Conservation (phyloP, 64 coral and sea anemone genomes). For the Exaiptasia diaphana region DNA sequence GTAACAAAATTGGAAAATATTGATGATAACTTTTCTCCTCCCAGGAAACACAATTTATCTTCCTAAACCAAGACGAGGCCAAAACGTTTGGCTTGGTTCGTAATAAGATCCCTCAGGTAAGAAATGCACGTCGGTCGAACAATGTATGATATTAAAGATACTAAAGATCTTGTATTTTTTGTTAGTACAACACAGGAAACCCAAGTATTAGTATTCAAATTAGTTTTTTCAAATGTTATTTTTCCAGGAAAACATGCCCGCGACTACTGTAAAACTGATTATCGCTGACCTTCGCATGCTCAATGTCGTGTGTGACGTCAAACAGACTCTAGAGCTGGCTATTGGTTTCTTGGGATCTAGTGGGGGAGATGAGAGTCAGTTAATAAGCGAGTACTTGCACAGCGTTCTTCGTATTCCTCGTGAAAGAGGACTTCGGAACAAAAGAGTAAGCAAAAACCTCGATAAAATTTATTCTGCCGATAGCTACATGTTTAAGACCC, state of each 20-base stretch:
- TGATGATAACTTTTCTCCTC: not conserved
- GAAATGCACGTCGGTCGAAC: not conserved
- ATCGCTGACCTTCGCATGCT: slow-evolving; percentile 43
- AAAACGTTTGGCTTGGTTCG: not conserved
- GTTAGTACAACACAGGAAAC: too few relatives aligned
- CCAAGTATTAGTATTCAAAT: too few relatives aligned
- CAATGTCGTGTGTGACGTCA: slow-evolving; percentile 56
- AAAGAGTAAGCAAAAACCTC: slow-evolving; percentile 1
- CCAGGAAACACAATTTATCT: not conserved
- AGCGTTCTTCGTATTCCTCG: slow-evolving; percentile 26
- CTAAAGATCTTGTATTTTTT: too few relatives aligned
- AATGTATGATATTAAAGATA: too few relatives aligned
- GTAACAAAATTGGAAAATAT: too few relatives aligned
- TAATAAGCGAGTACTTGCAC: slow-evolving; percentile 38
- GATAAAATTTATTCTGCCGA: not conserved
- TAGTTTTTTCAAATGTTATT: too few relatives aligned
- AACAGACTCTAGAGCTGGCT: slow-evolving; percentile 61
- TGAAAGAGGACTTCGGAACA: slow-evolving; percentile 55
- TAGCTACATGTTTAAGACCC: too few relatives aligned
- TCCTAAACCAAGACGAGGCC: not conserved
- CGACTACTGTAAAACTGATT: slow-evolving; percentile 21
- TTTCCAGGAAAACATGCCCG: slow-evolving; percentile 22
- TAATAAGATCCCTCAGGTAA: not conserved
- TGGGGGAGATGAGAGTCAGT: slow-evolving; percentile 39
- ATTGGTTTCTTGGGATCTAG: slow-evolving; percentile 69